A percentile compares a stretch with the other conserved stretches of the same genome.
Evolutionary conservation across 1,140 invertebrate genomes (phyloP).

Genomic region (Epicauta chinensis): DNA sequence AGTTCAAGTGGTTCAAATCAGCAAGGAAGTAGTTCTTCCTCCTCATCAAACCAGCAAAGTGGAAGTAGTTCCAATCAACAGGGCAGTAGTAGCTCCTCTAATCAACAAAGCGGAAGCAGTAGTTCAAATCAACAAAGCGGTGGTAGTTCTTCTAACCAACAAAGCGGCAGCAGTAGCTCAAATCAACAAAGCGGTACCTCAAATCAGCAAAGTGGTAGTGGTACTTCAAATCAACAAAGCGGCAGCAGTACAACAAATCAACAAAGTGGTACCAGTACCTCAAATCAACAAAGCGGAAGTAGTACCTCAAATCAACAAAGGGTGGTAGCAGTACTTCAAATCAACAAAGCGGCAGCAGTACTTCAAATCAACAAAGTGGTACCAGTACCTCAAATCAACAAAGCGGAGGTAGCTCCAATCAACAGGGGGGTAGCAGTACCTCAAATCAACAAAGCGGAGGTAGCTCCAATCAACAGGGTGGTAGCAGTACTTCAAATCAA

Average conservation of each 20-base stretch:
- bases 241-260: slow-evolving; percentile 10
- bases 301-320: background rate
- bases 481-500: slow-evolving; percentile 4
- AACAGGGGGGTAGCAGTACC: background rate
- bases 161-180: background rate
- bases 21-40: slow-evolving; percentile 4
- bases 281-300: slow-evolving; percentile 7
- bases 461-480: slow-evolving; percentile 3
- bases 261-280: slow-evolving; percentile 7
- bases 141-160: slow-evolving; percentile 3
- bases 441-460: slow-evolving; percentile 8
- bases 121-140: slow-evolving; percentile 3
- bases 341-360: background rate
- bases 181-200: slow-evolving; percentile 14
- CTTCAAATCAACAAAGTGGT: too few relatives aligned
- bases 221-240: slow-evolving; percentile 4
- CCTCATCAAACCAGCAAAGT: slow-evolving; percentile 14
- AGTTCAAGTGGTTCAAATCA: slow-evolving; percentile 15
- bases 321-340: background rate
- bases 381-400: slow-evolving; percentile 6
- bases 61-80: slow-evolving; percentile 9
- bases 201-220: slow-evolving; percentile 14
- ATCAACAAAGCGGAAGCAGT: slow-evolving; percentile 4
- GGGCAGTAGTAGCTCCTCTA: background rate
- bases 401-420: background rate